Evolutionary conservation across 2,113 vertebrate species (phyloP).

Genomic region (Uria lomvia): DNA sequence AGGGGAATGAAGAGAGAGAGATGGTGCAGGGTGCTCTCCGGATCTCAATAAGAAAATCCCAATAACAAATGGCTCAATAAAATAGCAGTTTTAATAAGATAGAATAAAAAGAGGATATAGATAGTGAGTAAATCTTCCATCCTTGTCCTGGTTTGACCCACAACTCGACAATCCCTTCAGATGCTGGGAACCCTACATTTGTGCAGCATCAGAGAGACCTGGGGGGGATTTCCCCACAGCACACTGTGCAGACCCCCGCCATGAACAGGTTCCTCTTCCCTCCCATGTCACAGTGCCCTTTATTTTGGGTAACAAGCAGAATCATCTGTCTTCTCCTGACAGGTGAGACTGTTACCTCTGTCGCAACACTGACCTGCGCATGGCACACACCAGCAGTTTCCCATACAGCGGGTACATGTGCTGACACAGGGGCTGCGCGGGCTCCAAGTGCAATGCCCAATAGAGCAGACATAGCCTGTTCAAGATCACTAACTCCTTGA

Average conservation of each 20-base stretch:
- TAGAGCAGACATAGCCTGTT: not conserved
- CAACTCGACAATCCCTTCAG: not conserved
- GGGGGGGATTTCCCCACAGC: not conserved
- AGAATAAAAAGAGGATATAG: not conserved
- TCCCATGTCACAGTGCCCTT: not conserved
- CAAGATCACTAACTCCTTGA: not conserved
- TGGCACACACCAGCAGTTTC: not conserved
- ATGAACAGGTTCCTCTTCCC: not conserved
- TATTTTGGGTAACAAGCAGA: not conserved
- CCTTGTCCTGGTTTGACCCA: too few species aligned
- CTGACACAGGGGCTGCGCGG: rapidly evolving
- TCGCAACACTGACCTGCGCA: rapidly evolving
- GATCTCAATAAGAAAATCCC: not conserved
- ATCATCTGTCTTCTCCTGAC: not conserved
- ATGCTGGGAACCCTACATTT: not conserved
- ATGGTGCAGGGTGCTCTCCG: not conserved
- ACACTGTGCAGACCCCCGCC: not conserved
- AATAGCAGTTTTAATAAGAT: not conserved
- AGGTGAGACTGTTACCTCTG: too few species aligned
- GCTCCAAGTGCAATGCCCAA: not conserved
- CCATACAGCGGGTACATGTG: rapidly evolving
- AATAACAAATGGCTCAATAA: not conserved
- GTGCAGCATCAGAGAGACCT: not conserved
- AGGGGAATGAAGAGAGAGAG: not conserved
- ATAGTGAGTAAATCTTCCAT: not conserved